Base-by-base conservation (phyloP, 2,113 vertebrate genomes). In the Anguilla rostrata region DNA sequence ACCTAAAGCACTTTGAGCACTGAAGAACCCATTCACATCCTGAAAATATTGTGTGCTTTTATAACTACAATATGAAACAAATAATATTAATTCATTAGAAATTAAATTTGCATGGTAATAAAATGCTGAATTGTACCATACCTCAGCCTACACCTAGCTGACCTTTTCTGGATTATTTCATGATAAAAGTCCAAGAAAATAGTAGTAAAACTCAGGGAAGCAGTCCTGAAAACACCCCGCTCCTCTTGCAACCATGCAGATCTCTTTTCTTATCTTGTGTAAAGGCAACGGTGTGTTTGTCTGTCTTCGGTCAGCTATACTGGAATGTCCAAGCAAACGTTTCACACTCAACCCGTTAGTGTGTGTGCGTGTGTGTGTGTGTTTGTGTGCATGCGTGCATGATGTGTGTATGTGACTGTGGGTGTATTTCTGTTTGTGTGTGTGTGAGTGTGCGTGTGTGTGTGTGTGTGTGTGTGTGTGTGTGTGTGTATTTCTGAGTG, bases 201-300 rank as follows among this genome's bases (percentile, higher is more conserved):
- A n/a, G 2, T 75, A n/a, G 20, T 34, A 75, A 29, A 75, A 75
- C 71, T 11, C 29, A 75, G 71, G n/a, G 22, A 26, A 75, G n/a
- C 9, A 75, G 71, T 75, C 26, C 71, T 34, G 71, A 75, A 34
- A 75, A 75, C 5, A 75, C 9, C 22, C 26, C 6, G 71, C 71
- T 12, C 29, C 71, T 26, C 22, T 26, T 75, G 71, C 71, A 75
- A 75, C 5, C n/a, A n/a, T 75, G 71, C 71, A 75, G 71, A 75
- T 75, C n/a, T 75, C 5, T 75, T 75, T 75, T 29, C 71, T 75
- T 75, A 75, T 75, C 71, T 75, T 75, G n/a, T 75, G 71, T 75
- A 75, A 75, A 75, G 71, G 71, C 12, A 75, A 75, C 71, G 11
- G 71, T 75, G 71, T 75, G 71, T 75, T 75, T 75, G 71, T 75